These are phyloP conservation scores for Protosalanx chinensis DNA, from an alignment of 2,797 vertebrate species.

Conservation along the genomic window DNA sequence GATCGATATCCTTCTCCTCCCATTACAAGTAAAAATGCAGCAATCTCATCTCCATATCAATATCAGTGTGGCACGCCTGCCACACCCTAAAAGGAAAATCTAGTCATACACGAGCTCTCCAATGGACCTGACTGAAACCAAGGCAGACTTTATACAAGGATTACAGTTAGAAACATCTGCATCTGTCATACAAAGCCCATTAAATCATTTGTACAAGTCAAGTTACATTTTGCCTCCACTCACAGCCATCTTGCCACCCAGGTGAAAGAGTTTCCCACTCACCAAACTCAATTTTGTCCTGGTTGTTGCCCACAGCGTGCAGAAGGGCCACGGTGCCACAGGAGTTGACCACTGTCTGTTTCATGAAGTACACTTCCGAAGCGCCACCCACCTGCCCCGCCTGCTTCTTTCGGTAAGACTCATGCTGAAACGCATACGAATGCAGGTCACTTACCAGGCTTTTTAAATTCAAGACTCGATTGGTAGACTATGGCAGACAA, in stretches of 20 bases:
- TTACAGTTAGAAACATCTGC: no score
- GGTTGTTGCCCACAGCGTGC: conserved; percentile 91
- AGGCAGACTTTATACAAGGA: not conserved
- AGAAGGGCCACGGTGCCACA: conserved; percentile 94
- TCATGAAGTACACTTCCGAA: conserved; percentile 89
- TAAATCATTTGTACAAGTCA: no score
- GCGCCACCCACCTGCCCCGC: conserved; percentile 74
- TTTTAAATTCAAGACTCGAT: not conserved
- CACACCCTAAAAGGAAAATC: no score
- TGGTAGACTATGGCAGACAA: not conserved
- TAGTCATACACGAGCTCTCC: not conserved
- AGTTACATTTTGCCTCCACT: no score
- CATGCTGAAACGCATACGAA: conserved; percentile 75
- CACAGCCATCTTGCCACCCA: not conserved
- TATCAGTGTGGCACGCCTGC: no score
- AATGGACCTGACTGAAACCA: not conserved
- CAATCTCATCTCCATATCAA: no score
- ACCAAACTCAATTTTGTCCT: conserved; percentile 86
- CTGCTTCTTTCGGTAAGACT: conserved; percentile 88
- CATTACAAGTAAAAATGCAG: not conserved
- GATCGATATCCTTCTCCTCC: not conserved
- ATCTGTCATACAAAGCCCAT: no score
- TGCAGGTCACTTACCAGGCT: not conserved
- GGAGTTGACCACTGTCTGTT: conserved; percentile 89
- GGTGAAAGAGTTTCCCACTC: conserved; percentile 49